Evolutionary conservation across 1,140 invertebrate species (phyloP).

Genomic region (Megalopta genalis): DNA sequence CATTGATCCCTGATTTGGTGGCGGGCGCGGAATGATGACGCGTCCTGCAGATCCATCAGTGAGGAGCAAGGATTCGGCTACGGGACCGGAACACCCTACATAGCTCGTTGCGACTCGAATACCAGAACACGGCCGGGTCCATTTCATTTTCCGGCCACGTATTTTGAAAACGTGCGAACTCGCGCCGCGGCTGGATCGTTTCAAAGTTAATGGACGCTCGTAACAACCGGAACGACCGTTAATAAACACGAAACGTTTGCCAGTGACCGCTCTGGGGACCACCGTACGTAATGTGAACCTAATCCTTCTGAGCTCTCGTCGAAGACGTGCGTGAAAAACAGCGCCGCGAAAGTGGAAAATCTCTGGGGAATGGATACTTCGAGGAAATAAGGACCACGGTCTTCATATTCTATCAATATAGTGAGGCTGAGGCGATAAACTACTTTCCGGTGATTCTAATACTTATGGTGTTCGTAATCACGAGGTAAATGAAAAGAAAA

Average conservation of each 20-base stretch:
- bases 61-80: background rate
- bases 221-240: background rate
- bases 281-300: too few relatives aligned
- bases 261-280: background rate
- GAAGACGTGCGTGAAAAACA: too few relatives aligned
- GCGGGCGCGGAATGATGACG: background rate
- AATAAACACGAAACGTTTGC: background rate
- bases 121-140: background rate
- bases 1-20: background rate
- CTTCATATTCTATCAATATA: too few relatives aligned
- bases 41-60: background rate
- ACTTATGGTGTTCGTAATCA: too few relatives aligned
- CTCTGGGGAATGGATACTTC: background rate
- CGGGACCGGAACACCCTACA: background rate
- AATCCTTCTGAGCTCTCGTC: background rate
- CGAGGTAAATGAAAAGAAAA: too few relatives aligned
- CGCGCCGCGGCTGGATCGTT: background rate
- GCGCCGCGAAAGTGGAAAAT: background rate
- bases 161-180: slow-evolving; percentile 11
- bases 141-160: slow-evolving; percentile 8
- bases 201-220: slow-evolving; percentile 10
- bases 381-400: too few relatives aligned
- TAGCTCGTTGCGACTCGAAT: background rate
- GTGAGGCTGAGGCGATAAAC: too few relatives aligned
- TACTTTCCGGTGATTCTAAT: too few relatives aligned